phyloP scores from a whole-genome alignment of 2,113 vertebrate genomes.

The Aphyosemion australe region DNA sequence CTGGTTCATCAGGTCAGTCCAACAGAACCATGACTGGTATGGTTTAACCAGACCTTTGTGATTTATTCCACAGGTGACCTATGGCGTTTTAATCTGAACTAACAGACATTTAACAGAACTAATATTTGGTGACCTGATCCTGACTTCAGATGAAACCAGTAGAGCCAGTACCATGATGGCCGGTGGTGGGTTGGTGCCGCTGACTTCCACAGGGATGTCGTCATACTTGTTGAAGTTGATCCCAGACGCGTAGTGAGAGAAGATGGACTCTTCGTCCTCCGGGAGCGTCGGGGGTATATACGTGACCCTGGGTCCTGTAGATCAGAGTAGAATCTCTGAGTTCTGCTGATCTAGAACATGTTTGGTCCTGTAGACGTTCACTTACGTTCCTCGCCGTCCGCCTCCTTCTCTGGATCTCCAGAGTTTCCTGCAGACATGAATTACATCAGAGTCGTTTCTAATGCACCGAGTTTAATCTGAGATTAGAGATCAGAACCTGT shows the following conservation, averaged over 20 bases:
- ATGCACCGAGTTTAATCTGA: accelerated
- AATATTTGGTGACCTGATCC: too few species aligned
- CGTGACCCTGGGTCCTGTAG: conserved; percentile 85
- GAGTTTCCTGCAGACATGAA: neutral
- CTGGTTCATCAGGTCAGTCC: too few species aligned
- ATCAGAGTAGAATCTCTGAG: neutral
- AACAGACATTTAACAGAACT: too few species aligned
- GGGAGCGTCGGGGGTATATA: conserved; percentile 89
- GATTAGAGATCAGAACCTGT: conserved; percentile 24
- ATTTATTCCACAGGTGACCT: too few species aligned
- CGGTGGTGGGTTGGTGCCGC: conserved; percentile 84
- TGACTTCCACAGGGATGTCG: conserved; percentile 86
- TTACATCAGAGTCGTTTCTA: neutral
- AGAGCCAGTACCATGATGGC: conserved; percentile 82
- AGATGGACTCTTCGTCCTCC: conserved; percentile 86
- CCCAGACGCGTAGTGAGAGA: conserved; percentile 86
- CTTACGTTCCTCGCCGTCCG: conserved; percentile 29
- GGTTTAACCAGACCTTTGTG: too few species aligned
- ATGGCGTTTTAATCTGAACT: too few species aligned
- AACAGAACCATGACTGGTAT: too few species aligned
- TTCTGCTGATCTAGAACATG: accelerated
- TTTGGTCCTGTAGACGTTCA: conserved; percentile 5
- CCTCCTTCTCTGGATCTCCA: neutral
- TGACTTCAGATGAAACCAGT: too few species aligned
- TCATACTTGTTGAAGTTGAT: conserved; percentile 97